These are phyloP conservation scores for Tetanocera ferruginea DNA, from an alignment of 2,888 invertebrate genomes.

Conservation along the genomic window DNA sequence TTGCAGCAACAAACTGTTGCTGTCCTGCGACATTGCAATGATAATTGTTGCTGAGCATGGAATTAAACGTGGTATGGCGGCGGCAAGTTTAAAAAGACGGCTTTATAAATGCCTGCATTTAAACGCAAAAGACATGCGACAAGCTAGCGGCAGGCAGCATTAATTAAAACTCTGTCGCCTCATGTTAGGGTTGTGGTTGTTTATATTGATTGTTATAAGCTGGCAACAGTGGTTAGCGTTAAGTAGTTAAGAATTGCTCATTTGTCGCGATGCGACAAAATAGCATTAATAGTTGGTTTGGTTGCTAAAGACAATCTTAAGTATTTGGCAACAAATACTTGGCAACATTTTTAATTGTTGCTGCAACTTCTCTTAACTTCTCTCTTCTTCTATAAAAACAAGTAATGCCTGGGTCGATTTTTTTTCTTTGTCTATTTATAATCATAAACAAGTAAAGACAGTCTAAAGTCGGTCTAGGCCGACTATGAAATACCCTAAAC, in stretches of 20 bases:
- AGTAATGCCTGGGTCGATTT: no score
- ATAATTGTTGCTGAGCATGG: background rate
- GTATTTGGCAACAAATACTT: no score
- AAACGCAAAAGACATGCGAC: background rate
- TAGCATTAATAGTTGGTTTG: no score
- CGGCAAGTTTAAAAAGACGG: background rate
- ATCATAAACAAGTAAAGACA: no score
- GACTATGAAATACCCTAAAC: no score
- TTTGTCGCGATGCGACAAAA: no score
- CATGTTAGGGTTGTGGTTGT: background rate
- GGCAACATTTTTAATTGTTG: no score
- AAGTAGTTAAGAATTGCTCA: background rate
- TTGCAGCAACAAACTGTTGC: background rate
- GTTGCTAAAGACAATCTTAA: no score
- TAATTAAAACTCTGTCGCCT: background rate
- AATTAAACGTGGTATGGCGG: background rate
- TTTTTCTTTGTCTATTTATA: no score
- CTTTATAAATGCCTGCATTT: background rate
- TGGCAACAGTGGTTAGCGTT: background rate
- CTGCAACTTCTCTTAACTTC: no score
- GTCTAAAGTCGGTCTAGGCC: no score
- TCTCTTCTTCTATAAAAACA: no score
- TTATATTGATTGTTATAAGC: background rate
- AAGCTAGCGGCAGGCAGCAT: background rate
- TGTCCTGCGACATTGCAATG: background rate